Conservation (phyloP, 2,888 invertebrate species). For the Acleris laterana region DNA sequence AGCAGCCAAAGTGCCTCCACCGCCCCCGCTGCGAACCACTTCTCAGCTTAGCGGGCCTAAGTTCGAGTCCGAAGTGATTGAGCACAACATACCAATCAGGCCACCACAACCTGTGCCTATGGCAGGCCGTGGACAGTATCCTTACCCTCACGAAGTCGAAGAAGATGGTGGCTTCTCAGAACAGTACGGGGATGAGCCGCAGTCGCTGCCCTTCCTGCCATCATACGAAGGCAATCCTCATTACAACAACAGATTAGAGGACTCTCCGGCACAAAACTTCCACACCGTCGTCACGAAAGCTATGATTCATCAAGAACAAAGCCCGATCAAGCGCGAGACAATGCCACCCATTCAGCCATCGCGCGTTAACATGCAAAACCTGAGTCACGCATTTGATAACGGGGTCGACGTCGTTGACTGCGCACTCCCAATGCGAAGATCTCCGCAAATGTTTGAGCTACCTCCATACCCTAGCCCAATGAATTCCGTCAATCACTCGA, state of each 20-base stretch:
- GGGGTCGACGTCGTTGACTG: slow-evolving; percentile 88
- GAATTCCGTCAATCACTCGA: slow-evolving; percentile 90
- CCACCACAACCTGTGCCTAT: slow-evolving; percentile 72
- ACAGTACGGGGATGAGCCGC: slow-evolving; percentile 83
- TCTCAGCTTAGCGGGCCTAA: slow-evolving; percentile 91
- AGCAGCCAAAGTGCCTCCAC: slow-evolving; percentile 93
- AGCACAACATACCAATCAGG: slow-evolving; percentile 70
- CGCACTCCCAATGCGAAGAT: slow-evolving; percentile 67
- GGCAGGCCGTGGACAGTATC: slow-evolving; percentile 49
- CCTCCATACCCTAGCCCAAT: slow-evolving; percentile 93
- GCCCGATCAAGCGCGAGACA: slow-evolving; percentile 84
- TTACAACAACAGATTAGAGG: slow-evolving; percentile 69
- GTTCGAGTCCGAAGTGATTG: slow-evolving; percentile 83
- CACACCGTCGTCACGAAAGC: slow-evolving; percentile 92
- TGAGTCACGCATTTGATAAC: slow-evolving; percentile 71
- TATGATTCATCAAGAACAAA: slow-evolving; percentile 93
- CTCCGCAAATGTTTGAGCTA: slow-evolving; percentile 83
- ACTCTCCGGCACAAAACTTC: slow-evolving; percentile 78
- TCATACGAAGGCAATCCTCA: slow-evolving; percentile 78
- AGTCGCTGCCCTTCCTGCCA: slow-evolving; percentile 86
- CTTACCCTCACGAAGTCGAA: slow-evolving; percentile 63
- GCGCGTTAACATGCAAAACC: slow-evolving; percentile 69
- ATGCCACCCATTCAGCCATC: slow-evolving; percentile 57
- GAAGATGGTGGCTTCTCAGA: slow-evolving; percentile 80
- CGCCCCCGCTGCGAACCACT: slow-evolving; percentile 93